phyloP scores from a whole-genome alignment of 2,888 invertebrate genomes.

The Neoaliturus tenellus region DNA sequence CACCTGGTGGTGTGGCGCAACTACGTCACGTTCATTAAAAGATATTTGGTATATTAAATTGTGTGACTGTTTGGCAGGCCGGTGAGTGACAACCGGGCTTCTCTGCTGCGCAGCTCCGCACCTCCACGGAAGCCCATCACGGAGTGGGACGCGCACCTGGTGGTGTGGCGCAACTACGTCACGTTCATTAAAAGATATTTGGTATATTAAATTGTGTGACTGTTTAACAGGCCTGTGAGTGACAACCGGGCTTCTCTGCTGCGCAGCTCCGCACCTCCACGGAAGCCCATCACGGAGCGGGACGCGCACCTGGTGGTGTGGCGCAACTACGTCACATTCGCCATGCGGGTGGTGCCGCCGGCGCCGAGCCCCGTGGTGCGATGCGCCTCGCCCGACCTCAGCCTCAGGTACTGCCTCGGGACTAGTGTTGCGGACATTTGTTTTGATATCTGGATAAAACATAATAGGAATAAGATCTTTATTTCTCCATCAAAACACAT shows the following conservation, averaged over 20 bases:
- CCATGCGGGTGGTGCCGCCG: slow-evolving; percentile 96
- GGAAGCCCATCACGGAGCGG: slow-evolving; percentile 94
- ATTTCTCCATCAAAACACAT: too few relatives aligned
- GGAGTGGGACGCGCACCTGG: slow-evolving; percentile 96
- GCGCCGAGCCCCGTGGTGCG: slow-evolving; percentile 90
- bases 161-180: slow-evolving; percentile 98
- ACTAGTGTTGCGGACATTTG: too few relatives aligned
- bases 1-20: slow-evolving; percentile 99
- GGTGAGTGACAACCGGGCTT: slow-evolving; percentile 97
- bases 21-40: slow-evolving; percentile 96
- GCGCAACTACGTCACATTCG: slow-evolving; percentile 98
- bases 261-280: slow-evolving; percentile 89
- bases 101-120: slow-evolving; percentile 91
- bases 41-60: too few relatives aligned
- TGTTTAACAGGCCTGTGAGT: slow-evolving; percentile 86
- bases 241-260: slow-evolving; percentile 97
- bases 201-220: background rate
- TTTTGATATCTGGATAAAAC: too few relatives aligned
- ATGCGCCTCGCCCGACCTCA: slow-evolving; percentile 95
- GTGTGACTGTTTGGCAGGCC: too few relatives aligned
- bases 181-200: slow-evolving; percentile 80
- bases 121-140: slow-evolving; percentile 93
- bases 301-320: slow-evolving; percentile 98
- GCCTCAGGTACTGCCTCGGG: slow-evolving; percentile 93
- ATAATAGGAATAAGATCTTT: too few relatives aligned